phyloP scores from a whole-genome alignment of 2,888 invertebrate genomes.

The Athetis lepigone region DNA sequence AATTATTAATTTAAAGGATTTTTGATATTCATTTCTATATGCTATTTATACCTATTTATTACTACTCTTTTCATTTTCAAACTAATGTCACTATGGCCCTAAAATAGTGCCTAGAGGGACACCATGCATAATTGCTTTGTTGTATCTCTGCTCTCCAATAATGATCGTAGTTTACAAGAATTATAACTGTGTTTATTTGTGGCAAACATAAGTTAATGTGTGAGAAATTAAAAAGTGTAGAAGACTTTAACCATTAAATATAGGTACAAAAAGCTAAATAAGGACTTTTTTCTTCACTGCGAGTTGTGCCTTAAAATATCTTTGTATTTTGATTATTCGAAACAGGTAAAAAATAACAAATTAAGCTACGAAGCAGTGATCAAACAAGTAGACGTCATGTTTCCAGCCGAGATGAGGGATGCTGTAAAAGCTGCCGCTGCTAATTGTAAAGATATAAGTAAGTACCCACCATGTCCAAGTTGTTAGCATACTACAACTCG shows the following conservation, averaged over 20 bases:
- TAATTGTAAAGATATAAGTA: conserved; percentile 78
- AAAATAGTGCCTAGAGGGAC: not conserved
- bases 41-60: too few relatives aligned
- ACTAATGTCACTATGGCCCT: not conserved
- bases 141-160: not conserved
- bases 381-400: conserved; percentile 84
- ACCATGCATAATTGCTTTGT: not conserved
- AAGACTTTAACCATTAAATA: not conserved
- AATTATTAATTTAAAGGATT: not conserved
- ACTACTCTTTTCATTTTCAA: not conserved
- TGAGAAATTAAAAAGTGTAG: not conserved
- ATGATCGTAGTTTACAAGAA: not conserved
- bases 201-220: not conserved
- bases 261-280: not conserved
- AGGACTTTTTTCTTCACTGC: not conserved
- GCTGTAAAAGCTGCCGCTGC: conserved; percentile 76
- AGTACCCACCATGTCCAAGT: too few relatives aligned
- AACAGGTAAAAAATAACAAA: conserved; percentile 83
- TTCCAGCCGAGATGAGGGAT: conserved; percentile 79
- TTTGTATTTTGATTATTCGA: not conserved
- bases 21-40: too few relatives aligned
- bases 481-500: too few relatives aligned
- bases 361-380: conserved; percentile 78
- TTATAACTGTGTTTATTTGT: not conserved
- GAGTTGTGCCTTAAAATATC: not conserved